Base-by-base conservation (phyloP, 1,140 invertebrate species). In the Xylocopa sonorina region DNA sequence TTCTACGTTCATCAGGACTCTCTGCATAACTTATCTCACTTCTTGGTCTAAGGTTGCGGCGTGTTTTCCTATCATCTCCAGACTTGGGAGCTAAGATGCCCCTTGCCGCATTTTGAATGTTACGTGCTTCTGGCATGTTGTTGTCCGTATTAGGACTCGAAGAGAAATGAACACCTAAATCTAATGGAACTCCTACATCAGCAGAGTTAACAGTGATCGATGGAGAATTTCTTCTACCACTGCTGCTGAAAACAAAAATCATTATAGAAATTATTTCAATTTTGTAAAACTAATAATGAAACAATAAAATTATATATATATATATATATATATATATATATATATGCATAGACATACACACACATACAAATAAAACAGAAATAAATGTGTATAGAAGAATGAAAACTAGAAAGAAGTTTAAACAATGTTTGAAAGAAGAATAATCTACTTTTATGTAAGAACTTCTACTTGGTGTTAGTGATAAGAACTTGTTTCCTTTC, bases 21-120 rank as follows among this genome's bases (percentile, higher is more conserved):
- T 95, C 94, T 0, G 96, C 96, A 90, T 97, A 97, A 85, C 96
- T 97, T 82, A 96, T 95, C 85, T 97, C 97, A 16, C 95, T 96
- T 71, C 97, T 94, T 12, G 97, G 96, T 58, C 96, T 94, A 51
- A 97, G 91, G 88, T 96, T 97, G 72, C 96, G 92, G 71, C 96
- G 93, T 9, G 95, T 93, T 82, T 92, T 91, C 60, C 92, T 89
- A 71, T 92, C 92, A 32, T 93, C 91, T 21, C 90, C 89, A 14
- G 91, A 90, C 62, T 92, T 92, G 43, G 91, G 90, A 6, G 91
- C 91, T 48, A 92, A 78, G 69, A 91, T 93, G 3, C 94, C 94
- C 83, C 94, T 93, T 2, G 90, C 84, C 6, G 90, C 85, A 72
- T 92, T 91, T 78, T 92, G 91, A 69, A 93, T 92, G 55, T 92